Evolutionary conservation across 2,797 vertebrate genomes (phyloP).

Genomic region (Pipistrellus nathusii): DNA sequence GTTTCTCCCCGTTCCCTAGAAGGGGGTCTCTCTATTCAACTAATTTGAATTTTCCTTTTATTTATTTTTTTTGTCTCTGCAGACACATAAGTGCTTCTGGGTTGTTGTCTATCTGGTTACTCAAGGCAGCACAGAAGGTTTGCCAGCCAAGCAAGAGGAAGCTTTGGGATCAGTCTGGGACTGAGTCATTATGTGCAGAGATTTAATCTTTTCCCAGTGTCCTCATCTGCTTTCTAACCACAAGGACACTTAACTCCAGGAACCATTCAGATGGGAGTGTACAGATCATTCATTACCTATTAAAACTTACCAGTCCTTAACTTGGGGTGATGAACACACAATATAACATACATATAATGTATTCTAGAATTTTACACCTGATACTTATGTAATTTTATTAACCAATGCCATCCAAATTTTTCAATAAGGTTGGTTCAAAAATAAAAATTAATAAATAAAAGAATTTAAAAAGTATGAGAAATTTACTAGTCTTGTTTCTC

Average conservation of each 20-base stretch:
- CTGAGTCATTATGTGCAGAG: not conserved
- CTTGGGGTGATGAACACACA: not conserved
- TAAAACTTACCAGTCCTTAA: not conserved
- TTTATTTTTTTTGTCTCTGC: not conserved
- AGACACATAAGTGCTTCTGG: not conserved
- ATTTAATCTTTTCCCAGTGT: not conserved
- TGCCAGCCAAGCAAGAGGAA: not conserved
- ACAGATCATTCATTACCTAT: not conserved
- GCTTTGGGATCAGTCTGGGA: not conserved
- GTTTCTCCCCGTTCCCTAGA: constrained; percentile 24
- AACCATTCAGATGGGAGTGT: not conserved
- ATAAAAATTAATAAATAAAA: not conserved
- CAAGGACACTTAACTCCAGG: not conserved
- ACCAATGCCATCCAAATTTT: not conserved
- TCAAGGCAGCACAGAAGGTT: not conserved
- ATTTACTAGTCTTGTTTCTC: not conserved
- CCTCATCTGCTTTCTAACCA: not conserved
- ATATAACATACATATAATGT: not conserved
- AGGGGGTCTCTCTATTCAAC: not conserved
- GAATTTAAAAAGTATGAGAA: not conserved
- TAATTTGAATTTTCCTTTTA: constrained; percentile 16
- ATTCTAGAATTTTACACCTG: not conserved
- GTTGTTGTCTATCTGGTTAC: not conserved
- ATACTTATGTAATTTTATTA: not conserved
- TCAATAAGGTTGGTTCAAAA: not conserved